Base-by-base conservation (phyloP, 2,888 invertebrate genomes). In the Plemyria rubiginata region DNA sequence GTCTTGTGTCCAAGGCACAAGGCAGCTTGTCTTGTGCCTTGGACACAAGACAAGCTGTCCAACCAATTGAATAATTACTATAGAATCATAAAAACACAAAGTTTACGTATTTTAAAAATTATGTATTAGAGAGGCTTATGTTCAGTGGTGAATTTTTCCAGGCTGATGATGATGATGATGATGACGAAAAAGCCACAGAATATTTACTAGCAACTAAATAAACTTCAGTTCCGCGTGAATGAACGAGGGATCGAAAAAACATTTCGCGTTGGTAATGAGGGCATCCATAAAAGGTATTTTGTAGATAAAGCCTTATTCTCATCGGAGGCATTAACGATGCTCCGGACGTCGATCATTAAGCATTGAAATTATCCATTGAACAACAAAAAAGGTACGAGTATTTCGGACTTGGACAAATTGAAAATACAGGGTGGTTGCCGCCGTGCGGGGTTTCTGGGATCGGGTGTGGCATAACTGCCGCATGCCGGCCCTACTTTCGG, bases 401-500 rank as follows among this genome's bases (percentile, higher is more conserved):
- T 59, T 65, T 68, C 13, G 54, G 59, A 43, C 53, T 53, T 12
- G 13, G 62, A 74, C 72, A 73, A 78, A 81, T 81, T 80, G 81
- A 72, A 78, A 80, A 76, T 74, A 70, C 72, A 67, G 60, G 32
- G 62, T 43, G 60, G 76, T 78, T 68, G 68, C 60, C 63, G 70
- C 74, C 72, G 72, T 64, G 75, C 67, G 74, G 77, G 72, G 77
- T 77, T 79, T 80, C 73, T 57, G 68, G 73, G 76, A 75, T 79
- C 74, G 75, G 75, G 12, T 45, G 54, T 53, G 38, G 40, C 53
- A 70, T 16, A 48, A 72, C 72, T 4, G 22, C 38, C n/a, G n/a
- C n/a, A n/a, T n/a, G n/a, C n/a, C 8, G 32, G 13, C 67, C 74
- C 16, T 75, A 77, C 75, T 60, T 63, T 53, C 59, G 49, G 50